Base-by-base conservation (phyloP, 2,888 invertebrate genomes). In the Synergus itoensis region DNA sequence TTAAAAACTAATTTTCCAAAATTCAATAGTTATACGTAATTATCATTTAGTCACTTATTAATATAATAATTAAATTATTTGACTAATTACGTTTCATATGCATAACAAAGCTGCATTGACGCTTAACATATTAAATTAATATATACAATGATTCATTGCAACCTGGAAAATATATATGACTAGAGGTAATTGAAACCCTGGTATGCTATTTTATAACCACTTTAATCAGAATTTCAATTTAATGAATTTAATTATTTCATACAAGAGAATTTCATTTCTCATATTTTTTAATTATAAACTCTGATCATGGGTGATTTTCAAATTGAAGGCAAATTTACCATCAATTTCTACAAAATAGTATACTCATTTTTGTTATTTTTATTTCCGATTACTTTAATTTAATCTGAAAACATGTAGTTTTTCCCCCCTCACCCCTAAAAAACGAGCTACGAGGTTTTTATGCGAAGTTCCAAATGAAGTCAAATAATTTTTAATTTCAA, bases 401-500 rank as follows among this genome's bases (percentile, higher is more conserved):
- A 28, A 28, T 28, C 3, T 28, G 3, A 28, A 28, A 28, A 28
- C 28, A 28, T 28, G 28, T 28, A 28, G 28, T 28, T 28, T 28
- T 28, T 28, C 28, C 28, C 28, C 28, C 28, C 3, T 0, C 2
- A 28, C 0, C 28, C 28, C 28, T 28, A 28, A 28, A 28, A 28
- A 28, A 28, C 2, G 2, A 28, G 28, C 28, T 3, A 3, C 28
- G 28, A n/a, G n/a, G 5, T 7, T n/a, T 53, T 8, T n/a, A 53
- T 53, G 53, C n/a, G n/a, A 53, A 53, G 7, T 16, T 8, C 8
- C 1, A n/a, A n/a, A 9, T 53, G 36, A 73, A 60, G 16, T n/a
- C 18, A 57, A 21, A 28, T 76, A 18, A 53, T 69, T 41, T 53
- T 41, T 36, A 57, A n/a, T 18, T 79, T 43, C n/a, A 79, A 84